Evolutionary conservation across 2,113 vertebrate species (phyloP), one percentile per base, ranked within the genome.

Genomic region (Semicossyphus pulcher): DNA sequence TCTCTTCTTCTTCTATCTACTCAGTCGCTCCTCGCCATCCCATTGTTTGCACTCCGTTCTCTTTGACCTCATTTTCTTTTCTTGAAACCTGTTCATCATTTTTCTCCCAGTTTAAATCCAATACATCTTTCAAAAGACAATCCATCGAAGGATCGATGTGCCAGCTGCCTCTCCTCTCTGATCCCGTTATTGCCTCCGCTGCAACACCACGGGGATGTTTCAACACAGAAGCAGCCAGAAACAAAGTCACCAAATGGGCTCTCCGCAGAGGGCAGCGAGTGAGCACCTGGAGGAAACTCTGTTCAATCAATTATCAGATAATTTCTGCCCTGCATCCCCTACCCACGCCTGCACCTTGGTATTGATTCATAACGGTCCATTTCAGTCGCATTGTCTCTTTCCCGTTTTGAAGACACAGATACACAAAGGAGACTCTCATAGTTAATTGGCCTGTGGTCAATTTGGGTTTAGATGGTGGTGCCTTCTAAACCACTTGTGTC

Each of bases 141-240:
- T 41, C 70, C 62, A 49, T 70, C 48, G 48, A 49, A 15, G 67
- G 44, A 65, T 37, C 8, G 16, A 69, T 47, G 66, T 25, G 59
- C 80, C 85, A 87, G 82, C 86, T 86, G 83, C 66, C 53, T 76
- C 68, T 60, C 25, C 68, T 68, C 64, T 72, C 58, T 28, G 16
- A 58, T 63, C 36, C 37, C 3, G 20, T 85, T 66, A 81, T 72
- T 69, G 77, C 62, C 49, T 86, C 64, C 52, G 79, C 69, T 34
- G 60, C 57, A 71, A 59, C 73, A 78, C 63, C 25, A 21, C 36
- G 7, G 77, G 68, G 59, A 80, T n/a, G 53, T 54, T 78, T 66
- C 57, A 60, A n/a, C 18, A 78, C 44, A 25, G 65, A 80, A 21
- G 10, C 52, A 47, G 59, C 47, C 56, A 56, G 37, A 76, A 75